phyloP scores from a whole-genome alignment of 2,113 vertebrate genomes.

The Rhinoptilus africanus region DNA sequence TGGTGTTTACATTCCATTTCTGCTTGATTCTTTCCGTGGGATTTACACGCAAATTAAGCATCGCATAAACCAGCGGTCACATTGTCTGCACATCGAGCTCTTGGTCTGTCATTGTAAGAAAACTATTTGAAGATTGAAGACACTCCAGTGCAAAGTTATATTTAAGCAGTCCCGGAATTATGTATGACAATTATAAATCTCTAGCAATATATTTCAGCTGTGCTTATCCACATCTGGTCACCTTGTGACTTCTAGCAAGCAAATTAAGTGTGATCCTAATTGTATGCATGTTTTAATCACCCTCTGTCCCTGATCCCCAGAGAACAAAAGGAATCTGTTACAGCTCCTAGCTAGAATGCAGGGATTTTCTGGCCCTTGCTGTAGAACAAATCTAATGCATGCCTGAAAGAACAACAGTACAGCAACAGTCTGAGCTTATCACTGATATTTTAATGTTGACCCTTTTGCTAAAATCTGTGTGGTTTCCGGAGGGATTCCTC shows the following conservation, averaged over 20 bases:
- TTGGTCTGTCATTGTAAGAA: not conserved
- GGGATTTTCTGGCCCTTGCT: not conserved
- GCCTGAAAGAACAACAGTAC: not conserved
- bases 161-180: slow-evolving; percentile 3
- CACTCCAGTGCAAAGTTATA: not conserved
- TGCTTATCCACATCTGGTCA: slow-evolving; percentile 14
- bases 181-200: not conserved
- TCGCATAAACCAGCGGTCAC: not conserved
- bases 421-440: not conserved
- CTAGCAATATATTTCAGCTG: not conserved
- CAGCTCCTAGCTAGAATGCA: not conserved
- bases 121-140: not conserved
- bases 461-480: not conserved
- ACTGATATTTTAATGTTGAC: not conserved
- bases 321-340: not conserved
- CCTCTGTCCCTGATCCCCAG: not conserved
- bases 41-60: not conserved
- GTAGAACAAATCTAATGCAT: not conserved
- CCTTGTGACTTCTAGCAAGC: not conserved
- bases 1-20: slow-evolving; percentile 40
- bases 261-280: not conserved
- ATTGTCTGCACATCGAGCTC: not conserved
- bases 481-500: not conserved
- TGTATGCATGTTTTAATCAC: not conserved
- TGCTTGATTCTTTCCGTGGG: not conserved